Conservation (phyloP, 1,140 invertebrate genomes). For the Ylistrum balloti region DNA sequence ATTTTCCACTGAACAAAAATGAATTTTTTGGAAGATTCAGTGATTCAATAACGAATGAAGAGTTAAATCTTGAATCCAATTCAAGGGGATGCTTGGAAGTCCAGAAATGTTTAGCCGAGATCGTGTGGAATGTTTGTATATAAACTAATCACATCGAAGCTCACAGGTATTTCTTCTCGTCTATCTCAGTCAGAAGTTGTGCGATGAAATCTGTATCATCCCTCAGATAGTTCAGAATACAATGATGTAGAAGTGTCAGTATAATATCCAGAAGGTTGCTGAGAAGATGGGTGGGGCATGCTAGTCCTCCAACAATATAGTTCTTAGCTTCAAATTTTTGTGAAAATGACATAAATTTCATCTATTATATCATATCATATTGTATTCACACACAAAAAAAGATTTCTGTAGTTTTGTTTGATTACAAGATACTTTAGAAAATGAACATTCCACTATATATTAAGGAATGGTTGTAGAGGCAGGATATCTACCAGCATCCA, state of each 20-base stretch:
- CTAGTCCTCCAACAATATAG: slow-evolving; percentile 42
- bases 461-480: no score
- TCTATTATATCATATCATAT: no score
- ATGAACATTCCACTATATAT: no score
- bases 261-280: slow-evolving; percentile 54
- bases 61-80: background rate
- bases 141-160: slow-evolving; percentile 43
- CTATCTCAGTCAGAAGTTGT: background rate
- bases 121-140: slow-evolving; percentile 43
- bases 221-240: background rate
- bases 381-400: no score
- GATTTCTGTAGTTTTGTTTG: no score
- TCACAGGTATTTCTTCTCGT: background rate
- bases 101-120: background rate
- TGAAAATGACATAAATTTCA: no score
- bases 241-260: slow-evolving; percentile 18
- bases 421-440: no score
- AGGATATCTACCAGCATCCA: no score
- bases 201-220: slow-evolving; percentile 46
- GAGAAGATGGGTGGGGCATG: slow-evolving; percentile 40
- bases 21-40: slow-evolving; percentile 41
- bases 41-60: background rate
- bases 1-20: background rate
- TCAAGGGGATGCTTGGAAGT: background rate
- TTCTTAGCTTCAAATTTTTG: slow-evolving; percentile 51